These are phyloP conservation scores for Falco concolor DNA, from an alignment of 2,797 vertebrate species.

Conservation along the genomic window DNA sequence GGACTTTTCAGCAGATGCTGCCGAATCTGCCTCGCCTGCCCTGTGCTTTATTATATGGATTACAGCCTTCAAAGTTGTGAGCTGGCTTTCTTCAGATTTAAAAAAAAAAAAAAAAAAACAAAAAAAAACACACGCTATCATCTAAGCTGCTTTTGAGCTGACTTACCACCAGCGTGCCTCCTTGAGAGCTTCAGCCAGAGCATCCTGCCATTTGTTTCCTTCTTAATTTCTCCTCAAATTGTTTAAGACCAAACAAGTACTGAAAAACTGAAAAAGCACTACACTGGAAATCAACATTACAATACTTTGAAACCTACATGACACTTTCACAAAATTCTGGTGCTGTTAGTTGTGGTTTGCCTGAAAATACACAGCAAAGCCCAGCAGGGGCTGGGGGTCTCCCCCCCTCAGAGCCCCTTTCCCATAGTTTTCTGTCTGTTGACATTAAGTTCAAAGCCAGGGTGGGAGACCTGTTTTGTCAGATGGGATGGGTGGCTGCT, in stretches of 20 bases:
- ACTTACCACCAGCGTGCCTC: fast-evolving
- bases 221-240: background rate
- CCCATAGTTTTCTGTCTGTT: conserved; percentile 45
- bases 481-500: conserved; percentile 24
- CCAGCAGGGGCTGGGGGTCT: background rate
- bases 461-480: conserved; percentile 59
- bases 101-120: background rate
- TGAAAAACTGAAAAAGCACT: background rate
- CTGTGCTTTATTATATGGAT: conserved; percentile 10
- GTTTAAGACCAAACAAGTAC: background rate
- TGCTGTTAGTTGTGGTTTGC: background rate
- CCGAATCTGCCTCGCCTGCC: background rate
- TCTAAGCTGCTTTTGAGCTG: background rate
- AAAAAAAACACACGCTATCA: background rate
- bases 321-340: background rate
- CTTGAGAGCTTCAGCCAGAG: background rate
- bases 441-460: conserved; percentile 63
- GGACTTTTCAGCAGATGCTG: conserved; percentile 29
- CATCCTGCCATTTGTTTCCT: conserved; percentile 8
- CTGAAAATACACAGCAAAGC: background rate
- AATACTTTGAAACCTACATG: background rate
- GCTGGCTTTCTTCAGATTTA: background rate
- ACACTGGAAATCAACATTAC: background rate
- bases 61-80: conserved; percentile 16
- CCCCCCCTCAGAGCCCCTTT: background rate